phyloP scores from a whole-genome alignment of 2,888 invertebrate genomes.

The Busseola fusca region DNA sequence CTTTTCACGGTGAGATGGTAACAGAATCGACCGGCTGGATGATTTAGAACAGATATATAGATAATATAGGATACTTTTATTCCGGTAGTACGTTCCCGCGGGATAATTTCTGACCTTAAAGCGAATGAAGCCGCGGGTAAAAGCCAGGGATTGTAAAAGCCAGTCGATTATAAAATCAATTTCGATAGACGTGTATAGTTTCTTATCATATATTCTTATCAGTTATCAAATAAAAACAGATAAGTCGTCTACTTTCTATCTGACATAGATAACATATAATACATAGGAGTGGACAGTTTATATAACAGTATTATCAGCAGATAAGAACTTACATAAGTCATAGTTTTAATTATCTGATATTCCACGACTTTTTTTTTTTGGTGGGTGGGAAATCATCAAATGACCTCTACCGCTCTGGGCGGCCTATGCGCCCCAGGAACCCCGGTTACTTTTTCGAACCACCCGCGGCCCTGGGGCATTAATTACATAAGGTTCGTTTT shows the following conservation, averaged over 20 bases:
- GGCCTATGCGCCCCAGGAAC: too few species aligned
- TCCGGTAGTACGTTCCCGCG: background rate
- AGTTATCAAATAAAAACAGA: constrained; percentile 25
- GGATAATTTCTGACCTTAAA: background rate
- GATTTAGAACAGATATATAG: too few species aligned
- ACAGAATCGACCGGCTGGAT: too few species aligned
- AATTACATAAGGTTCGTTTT: background rate
- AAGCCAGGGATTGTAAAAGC: background rate
- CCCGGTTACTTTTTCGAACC: too few species aligned
- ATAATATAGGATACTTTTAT: too few species aligned
- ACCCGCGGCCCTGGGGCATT: too few species aligned
- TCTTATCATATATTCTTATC: constrained; percentile 24
- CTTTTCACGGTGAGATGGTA: too few species aligned
- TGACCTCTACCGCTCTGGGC: too few species aligned
- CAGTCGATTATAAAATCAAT: background rate
- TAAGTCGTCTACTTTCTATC: constrained; percentile 20
- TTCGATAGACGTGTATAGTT: background rate
- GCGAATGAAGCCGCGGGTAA: background rate
- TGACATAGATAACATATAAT: background rate
- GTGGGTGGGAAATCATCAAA: too few species aligned
- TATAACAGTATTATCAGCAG: constrained; percentile 11
- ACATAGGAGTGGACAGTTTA: background rate
- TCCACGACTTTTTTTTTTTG: constrained; percentile 22
- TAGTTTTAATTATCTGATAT: constrained; percentile 14
- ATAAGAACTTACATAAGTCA: constrained; percentile 31